Evolutionary conservation across 2,797 vertebrate genomes (phyloP).

Genomic region (Hozukius guyotensis): DNA sequence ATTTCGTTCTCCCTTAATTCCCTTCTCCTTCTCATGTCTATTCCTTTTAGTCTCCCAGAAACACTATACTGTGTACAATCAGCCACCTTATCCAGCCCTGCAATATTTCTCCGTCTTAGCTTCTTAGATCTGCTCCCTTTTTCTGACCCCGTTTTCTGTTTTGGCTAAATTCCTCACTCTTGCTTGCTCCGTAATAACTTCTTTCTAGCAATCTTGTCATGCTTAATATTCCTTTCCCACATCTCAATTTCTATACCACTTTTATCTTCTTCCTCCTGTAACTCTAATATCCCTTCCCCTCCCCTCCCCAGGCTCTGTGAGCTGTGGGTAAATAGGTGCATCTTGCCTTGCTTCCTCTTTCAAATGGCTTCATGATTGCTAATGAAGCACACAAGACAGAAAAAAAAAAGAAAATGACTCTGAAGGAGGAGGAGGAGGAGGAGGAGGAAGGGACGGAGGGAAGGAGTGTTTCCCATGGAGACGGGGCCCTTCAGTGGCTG

Average conservation of each 20-base stretch:
- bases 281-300: neutral
- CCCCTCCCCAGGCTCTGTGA: constrained; percentile 32
- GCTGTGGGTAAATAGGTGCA: constrained; percentile 53
- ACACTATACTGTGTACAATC: neutral
- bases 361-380: constrained; percentile 73
- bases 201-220: constrained; percentile 18
- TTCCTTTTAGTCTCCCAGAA: constrained; percentile 22
- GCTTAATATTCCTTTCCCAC: neutral
- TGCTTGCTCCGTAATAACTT: neutral
- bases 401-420: constrained; percentile 27
- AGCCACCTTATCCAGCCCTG: neutral
- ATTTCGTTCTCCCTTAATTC: neutral
- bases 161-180: neutral
- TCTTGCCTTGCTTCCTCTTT: constrained; percentile 67
- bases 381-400: constrained; percentile 64
- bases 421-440: neutral
- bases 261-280: constrained; percentile 5
- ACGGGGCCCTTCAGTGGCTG: constrained; percentile 40
- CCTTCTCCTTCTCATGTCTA: neutral
- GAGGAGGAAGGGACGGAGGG: constrained; percentile 41
- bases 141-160: neutral
- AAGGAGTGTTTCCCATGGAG: constrained; percentile 66
- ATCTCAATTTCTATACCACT: constrained; percentile 17
- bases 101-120: neutral
- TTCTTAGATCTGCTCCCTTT: neutral